Base-by-base conservation (phyloP, 2,888 invertebrate genomes). In the Chaitophorus viminalis region DNA sequence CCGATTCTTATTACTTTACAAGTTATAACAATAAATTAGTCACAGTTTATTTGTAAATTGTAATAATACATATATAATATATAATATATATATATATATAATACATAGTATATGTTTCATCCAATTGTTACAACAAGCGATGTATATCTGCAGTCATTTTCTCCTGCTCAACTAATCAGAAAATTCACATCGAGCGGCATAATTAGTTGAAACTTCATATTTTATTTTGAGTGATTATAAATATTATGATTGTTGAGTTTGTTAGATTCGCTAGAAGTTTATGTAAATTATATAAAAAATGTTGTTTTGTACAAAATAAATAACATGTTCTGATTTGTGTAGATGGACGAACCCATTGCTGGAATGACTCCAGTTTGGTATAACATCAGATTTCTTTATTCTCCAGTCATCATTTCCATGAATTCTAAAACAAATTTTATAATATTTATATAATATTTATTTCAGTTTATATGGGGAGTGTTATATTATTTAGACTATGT, bases 361-460 rank as follows among this genome's bases (percentile, higher is more conserved):
- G 79, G 87, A 79, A 87, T 79, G 74, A 87, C 79, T 87, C 65
- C 87, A 74, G 75, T 18, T 46, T 52, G 76, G 33, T 84, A n/a
- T 29, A 39, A 36, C 72, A 36, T 65, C 29, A n/a, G 31, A 1
- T 81, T 81, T 75, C 9, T 11, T 90, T 95, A 96, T 94, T 96
- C 96, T 92, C 97, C 97, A 90, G 97, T 97, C 97, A 97, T 97
- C 97, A 97, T 97, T 92, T 97, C 97, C 97, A 97, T 97, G 93
- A 97, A 97, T 94, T 97, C 96, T 97, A 94, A 90, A 46, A 39
- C 39, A 39, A 5, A 9, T 39, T 9, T 46, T 46, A 11, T 46
- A 46, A 46, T 46, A 46, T 46, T 14, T 46, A 46, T n/a, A n/a
- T n/a, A n/a, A n/a, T n/a, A 46, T 46, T 11, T 0, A 46, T 46